Evolutionary conservation across 2,888 invertebrate species (phyloP).

Genomic region (Acleris literana): DNA sequence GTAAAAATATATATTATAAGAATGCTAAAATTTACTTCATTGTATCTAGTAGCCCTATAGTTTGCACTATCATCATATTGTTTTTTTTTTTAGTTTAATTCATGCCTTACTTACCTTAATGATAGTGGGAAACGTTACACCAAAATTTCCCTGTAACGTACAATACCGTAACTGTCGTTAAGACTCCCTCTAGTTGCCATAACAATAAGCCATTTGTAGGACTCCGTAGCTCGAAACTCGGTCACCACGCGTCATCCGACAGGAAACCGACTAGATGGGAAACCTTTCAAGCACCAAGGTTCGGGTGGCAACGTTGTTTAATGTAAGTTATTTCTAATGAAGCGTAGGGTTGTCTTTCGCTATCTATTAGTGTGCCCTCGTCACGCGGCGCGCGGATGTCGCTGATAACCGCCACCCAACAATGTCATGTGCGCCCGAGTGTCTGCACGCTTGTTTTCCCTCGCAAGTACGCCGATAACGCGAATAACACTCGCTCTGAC

Average conservation of each 20-base stretch:
- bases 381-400: slow-evolving; percentile 63
- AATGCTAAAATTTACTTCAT: no score
- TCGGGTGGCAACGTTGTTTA: slow-evolving; percentile 31
- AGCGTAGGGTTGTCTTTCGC: slow-evolving; percentile 41
- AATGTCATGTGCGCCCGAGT: slow-evolving; percentile 38
- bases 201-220: background rate
- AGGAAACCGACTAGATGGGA: slow-evolving; percentile 20
- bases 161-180: background rate
- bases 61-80: no score
- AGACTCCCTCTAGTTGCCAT: background rate
- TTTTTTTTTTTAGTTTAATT: no score
- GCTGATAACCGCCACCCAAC: slow-evolving; percentile 52
- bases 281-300: slow-evolving; percentile 29
- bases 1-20: no score
- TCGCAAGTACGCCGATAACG: slow-evolving; percentile 48
- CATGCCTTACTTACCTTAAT: no score
- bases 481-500: slow-evolving; percentile 29
- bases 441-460: slow-evolving; percentile 48
- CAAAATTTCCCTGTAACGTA: no score
- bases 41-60: no score
- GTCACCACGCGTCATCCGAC: slow-evolving; percentile 23
- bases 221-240: slow-evolving; percentile 3
- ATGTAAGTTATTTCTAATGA: slow-evolving; percentile 40
- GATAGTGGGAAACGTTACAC: no score
- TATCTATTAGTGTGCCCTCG: slow-evolving; percentile 55